A percentile compares a stretch with the other conserved stretches of the same genome.
These are phyloP conservation scores for Pyrgus malvae DNA, from an alignment of 2,888 invertebrate genomes.

Conservation along the genomic window DNA sequence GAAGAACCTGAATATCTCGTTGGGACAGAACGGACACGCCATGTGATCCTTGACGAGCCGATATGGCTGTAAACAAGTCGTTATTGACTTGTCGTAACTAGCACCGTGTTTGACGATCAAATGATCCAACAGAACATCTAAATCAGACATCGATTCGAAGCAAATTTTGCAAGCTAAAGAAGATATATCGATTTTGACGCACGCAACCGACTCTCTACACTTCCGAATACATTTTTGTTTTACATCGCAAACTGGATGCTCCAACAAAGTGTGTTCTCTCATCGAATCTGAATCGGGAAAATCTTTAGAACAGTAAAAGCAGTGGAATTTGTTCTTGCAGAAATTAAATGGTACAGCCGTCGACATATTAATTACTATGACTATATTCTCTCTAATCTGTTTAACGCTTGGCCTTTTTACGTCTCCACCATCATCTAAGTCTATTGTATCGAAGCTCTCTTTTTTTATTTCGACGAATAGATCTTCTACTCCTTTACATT, in stretches of 20 bases:
- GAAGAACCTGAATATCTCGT: constrained; percentile 67
- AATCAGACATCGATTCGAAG: constrained; percentile 59
- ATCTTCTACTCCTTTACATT: constrained; percentile 59
- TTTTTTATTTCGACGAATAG: constrained; percentile 56
- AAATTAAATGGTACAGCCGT: constrained; percentile 75
- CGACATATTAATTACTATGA: constrained; percentile 70
- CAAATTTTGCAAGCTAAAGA: constrained; percentile 68
- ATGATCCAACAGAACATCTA: constrained; percentile 64
- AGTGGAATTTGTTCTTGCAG: constrained; percentile 73
- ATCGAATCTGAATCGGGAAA: constrained; percentile 67
- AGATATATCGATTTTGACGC: constrained; percentile 71
- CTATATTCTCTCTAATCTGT: constrained; percentile 68
- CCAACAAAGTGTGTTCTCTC: constrained; percentile 64
- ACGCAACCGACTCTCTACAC: constrained; percentile 69
- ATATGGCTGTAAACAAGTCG: constrained; percentile 69
- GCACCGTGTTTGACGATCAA: constrained; percentile 64
- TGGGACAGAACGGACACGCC: constrained; percentile 66
- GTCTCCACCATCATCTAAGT: constrained; percentile 57
- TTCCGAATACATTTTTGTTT: constrained; percentile 69
- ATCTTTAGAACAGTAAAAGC: constrained; percentile 74
- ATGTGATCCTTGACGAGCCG: constrained; percentile 66
- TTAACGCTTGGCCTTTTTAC: constrained; percentile 65
- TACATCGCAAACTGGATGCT: constrained; percentile 66
- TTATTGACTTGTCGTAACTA: constrained; percentile 67
- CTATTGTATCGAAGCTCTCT: constrained; percentile 58